phyloP scores from a whole-genome alignment of 2,888 invertebrate species.

The Galeopsomyia nigrocyanea region DNA sequence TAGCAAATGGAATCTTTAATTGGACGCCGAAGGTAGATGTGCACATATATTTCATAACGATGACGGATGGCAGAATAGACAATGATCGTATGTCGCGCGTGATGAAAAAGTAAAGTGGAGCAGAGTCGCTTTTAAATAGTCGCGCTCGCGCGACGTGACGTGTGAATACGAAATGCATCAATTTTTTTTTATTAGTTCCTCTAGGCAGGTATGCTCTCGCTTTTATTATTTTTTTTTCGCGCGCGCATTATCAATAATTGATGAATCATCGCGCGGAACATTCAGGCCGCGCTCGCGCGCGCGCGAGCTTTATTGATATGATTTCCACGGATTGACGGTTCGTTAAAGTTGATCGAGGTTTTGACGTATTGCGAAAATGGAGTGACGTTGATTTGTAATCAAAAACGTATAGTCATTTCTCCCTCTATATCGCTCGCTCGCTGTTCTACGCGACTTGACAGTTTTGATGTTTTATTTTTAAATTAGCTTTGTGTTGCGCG shows the following conservation, averaged over 20 bases:
- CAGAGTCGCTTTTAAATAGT: no score
- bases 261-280: slow-evolving; percentile 22
- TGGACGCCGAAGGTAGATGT: no score
- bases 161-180: no score
- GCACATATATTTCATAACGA: no score
- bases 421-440: not conserved
- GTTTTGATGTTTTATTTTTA: slow-evolving; percentile 21
- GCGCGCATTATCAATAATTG: slow-evolving; percentile 21
- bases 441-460: not conserved
- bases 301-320: slow-evolving; percentile 32
- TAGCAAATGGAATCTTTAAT: no score
- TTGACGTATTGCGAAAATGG: slow-evolving; percentile 37
- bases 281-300: not conserved
- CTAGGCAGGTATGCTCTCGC: no score
- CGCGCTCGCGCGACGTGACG: no score
- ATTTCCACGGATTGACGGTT: slow-evolving; percentile 39
- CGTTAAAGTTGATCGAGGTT: slow-evolving; percentile 29
- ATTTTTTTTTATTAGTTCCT: no score
- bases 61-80: no score
- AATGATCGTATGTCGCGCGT: no score
- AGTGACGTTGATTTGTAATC: slow-evolving; percentile 40
- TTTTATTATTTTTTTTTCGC: no score
- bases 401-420: slow-evolving; percentile 18
- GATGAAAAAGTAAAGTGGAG: no score
- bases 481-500: not conserved